Evolutionary conservation across 2,113 vertebrate genomes (phyloP), one percentile per base, ranked within the genome.

Genomic region (Dipodomys stephensi): DNA sequence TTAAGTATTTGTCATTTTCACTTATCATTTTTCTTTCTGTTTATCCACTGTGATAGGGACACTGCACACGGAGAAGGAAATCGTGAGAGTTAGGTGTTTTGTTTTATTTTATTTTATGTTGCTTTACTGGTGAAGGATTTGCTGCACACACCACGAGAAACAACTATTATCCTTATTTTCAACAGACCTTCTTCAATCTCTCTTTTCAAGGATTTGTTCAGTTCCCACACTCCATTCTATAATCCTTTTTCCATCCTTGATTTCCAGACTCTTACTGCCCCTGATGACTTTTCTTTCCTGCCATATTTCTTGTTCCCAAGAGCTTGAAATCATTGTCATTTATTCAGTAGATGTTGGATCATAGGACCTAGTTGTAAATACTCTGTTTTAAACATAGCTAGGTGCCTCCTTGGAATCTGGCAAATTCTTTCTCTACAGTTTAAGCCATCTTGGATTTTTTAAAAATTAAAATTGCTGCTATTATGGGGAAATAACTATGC

Each of bases 211-310:
- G 3, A n/a, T 74, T 92, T 89, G 25, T 9, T 57, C 15, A 46
- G 30, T 15, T 27, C 1, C 4, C 0, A 10, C 0, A 4, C 8
- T 39, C 23, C 20, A 10, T 6, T 6, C 1, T 27, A 28, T 1
- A 30, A 3, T 15, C 35, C 2, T 28, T 23, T 15, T 27, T 53
- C 27, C 10, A 32, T 22, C 11, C 16, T 39, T 72, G 18, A 73
- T 7, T 35, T 4, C 39, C 69, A 25, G 67, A 32, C 4, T n/a
- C n/a, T 72, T 35, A 18, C 0, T 39, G 67, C 20, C 1, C 1
- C 22, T 57, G 6, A 8, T 64, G 22, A 72, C 19, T 32, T 87
- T 85, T 6, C 2, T 64, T 15, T 80, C 22, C 28, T 78, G 1
- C n/a, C 53, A 57, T 0, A 3, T 71, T 57, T n/a, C 11, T 57